Base-by-base conservation (phyloP, 2,888 invertebrate species). In the Standfussiana lucernea region DNA sequence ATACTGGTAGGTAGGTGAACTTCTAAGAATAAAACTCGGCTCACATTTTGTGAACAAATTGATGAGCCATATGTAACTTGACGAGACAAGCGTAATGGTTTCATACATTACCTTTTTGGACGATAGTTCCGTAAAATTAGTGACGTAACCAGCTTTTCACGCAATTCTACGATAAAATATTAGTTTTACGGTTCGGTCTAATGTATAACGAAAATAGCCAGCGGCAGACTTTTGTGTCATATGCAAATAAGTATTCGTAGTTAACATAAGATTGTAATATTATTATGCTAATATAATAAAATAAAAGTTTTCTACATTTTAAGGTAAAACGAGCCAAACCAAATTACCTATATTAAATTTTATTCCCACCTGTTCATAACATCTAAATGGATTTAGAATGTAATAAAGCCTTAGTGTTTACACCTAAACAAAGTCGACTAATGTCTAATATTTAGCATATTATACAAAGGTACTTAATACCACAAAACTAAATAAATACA, bases 201-300 rank as follows among this genome's bases (percentile, higher is more conserved):
- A 59, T 28, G 45, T 59, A 37, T 45, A 8, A 24, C 77, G 32
- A 77, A 77, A 77, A 77, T 77, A 67, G 59, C 40, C 32, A 32
- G 47, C 47, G 68, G 10, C 47, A 21, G n/a, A 40, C 8, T 21
- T 59, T 77, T 77, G 21, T 40, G 47, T 67, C 59, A 32, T 59
- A 67, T n/a, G 67, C 18, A 40, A 45, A 75, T 50, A 40, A 45
- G 65, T 50, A 50, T 69, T 50, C 70, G 15, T 45, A 10, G 56
- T 76, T 56, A 65, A 21, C 45, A 18, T 56, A 47, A 40, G 6
- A 64, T n/a, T 56, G 42, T 42, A 13, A 53, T 21, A 42, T 42
- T 62, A 10, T 28, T 45, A 21, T n/a, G 18, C 8, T 64, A 56
- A 24, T 53, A 28, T 32, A 40, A 56, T 32, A 47, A 47, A 45